Conservation (phyloP, 2,113 vertebrate species). For the Indicator maculatus region DNA sequence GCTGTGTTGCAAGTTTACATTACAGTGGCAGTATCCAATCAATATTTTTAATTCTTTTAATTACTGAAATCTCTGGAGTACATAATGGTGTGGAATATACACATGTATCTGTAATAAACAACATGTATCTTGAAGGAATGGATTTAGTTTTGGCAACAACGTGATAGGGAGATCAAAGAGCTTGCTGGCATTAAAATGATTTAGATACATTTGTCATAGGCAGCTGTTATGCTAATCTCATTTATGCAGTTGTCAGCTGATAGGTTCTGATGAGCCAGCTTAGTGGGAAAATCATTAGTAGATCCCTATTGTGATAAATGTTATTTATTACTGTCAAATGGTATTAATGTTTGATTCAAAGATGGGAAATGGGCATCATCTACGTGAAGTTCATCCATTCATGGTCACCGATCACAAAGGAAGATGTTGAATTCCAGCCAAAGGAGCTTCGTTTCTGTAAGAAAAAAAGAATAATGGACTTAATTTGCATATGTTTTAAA, state of each 20-base stretch:
- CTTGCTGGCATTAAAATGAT: slow-evolving; percentile 81
- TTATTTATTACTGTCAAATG: slow-evolving; percentile 98
- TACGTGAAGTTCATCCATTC: slow-evolving; percentile 83
- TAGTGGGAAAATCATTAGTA: slow-evolving; percentile 94
- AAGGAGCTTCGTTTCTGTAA: slow-evolving; percentile 87
- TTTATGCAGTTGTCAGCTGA: slow-evolving; percentile 92
- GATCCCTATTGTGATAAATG: slow-evolving; percentile 96
- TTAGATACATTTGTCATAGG: slow-evolving; percentile 93
- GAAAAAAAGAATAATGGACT: slow-evolving; percentile 89
- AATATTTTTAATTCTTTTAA: slow-evolving; percentile 73
- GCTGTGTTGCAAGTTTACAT: slow-evolving; percentile 47
- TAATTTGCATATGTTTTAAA: slow-evolving; percentile 98
- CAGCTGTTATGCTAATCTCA: slow-evolving; percentile 95
- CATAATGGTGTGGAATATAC: slow-evolving; percentile 67
- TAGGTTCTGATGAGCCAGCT: slow-evolving; percentile 88
- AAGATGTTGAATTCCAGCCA: slow-evolving; percentile 84
- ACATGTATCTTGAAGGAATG: slow-evolving; percentile 76
- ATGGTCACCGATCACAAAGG: slow-evolving; percentile 87
- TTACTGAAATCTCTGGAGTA: slow-evolving; percentile 70
- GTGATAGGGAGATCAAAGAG: slow-evolving; percentile 86
- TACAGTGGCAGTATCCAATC: slow-evolving; percentile 54
- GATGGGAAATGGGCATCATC: slow-evolving; percentile 85
- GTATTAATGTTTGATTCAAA: slow-evolving; percentile 96
- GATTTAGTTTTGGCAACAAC: slow-evolving; percentile 78
- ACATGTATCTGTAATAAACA: slow-evolving; percentile 77